These are phyloP conservation scores for Butorides virescens DNA, from an alignment of 2,113 vertebrate genomes.

Conservation along the genomic window DNA sequence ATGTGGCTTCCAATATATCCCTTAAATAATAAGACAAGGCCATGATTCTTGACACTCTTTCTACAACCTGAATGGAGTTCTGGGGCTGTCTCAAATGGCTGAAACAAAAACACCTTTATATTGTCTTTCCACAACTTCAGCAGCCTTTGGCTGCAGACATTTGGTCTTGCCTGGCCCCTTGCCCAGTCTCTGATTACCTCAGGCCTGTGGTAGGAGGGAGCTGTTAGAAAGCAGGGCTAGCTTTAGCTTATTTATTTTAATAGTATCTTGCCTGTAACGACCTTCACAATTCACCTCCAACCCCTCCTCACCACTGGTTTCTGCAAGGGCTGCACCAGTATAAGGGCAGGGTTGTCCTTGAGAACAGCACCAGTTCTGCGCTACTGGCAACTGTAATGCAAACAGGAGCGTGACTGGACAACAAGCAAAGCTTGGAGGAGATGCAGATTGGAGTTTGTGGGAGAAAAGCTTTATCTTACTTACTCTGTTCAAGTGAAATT, in stretches of 20 bases:
- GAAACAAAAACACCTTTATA: background rate
- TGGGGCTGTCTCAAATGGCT: background rate
- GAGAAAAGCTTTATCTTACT: background rate
- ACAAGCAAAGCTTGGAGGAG: background rate
- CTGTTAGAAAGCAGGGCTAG: background rate
- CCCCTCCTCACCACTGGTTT: background rate
- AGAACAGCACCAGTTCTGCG: rapidly evolving
- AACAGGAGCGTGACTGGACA: background rate
- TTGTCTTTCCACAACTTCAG: background rate
- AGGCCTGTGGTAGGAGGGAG: background rate
- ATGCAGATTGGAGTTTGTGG: background rate
- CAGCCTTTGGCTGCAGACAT: background rate
- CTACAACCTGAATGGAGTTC: background rate
- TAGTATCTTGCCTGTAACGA: background rate
- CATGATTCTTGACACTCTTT: background rate
- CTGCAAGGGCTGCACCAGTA: background rate
- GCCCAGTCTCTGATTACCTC: background rate
- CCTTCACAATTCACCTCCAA: background rate
- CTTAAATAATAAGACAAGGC: background rate
- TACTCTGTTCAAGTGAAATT: background rate
- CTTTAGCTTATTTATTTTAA: background rate
- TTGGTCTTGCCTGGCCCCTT: background rate
- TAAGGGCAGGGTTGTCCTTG: background rate
- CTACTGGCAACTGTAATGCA: background rate
- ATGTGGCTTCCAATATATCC: background rate